Conservation (phyloP, 2,888 invertebrate species). For the Tolmerus cingulatus region DNA sequence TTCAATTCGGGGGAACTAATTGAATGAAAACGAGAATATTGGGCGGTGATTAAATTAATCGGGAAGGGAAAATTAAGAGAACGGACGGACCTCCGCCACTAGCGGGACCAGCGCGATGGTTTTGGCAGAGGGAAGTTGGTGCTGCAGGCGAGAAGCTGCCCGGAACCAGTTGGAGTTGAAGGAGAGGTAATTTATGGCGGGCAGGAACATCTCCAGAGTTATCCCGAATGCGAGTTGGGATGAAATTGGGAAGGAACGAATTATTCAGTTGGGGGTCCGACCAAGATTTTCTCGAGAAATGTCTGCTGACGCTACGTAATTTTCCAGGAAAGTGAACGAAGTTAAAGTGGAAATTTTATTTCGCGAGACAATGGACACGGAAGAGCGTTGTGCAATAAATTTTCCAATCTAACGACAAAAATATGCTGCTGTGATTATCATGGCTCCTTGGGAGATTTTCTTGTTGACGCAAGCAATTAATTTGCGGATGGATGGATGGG, state of each 20-base stretch:
- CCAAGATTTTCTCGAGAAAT: neutral
- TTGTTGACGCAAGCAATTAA: neutral
- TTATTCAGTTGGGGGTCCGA: neutral
- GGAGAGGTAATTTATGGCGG: neutral
- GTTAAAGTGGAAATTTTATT: neutral
- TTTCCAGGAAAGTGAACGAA: neutral
- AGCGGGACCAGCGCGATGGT: neutral
- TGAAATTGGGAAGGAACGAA: slow-evolving; percentile 2
- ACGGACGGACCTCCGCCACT: neutral
- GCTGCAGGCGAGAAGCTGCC: neutral
- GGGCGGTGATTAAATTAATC: slow-evolving; percentile 9
- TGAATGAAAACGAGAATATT: slow-evolving; percentile 22
- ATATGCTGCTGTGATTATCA: neutral
- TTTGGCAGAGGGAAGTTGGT: neutral
- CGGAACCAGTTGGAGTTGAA: neutral
- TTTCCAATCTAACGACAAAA: neutral
- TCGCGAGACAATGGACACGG: neutral
- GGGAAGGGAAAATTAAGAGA: slow-evolving; percentile 16
- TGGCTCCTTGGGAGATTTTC: neutral
- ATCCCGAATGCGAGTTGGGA: neutral
- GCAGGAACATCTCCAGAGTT: neutral
- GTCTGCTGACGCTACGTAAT: neutral
- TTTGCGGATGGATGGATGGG: neutral
- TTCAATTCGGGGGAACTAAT: neutral
- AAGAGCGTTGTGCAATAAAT: neutral